phyloP scores from a whole-genome alignment of 2,113 vertebrate genomes.

The Psittacula cyanocephala region DNA sequence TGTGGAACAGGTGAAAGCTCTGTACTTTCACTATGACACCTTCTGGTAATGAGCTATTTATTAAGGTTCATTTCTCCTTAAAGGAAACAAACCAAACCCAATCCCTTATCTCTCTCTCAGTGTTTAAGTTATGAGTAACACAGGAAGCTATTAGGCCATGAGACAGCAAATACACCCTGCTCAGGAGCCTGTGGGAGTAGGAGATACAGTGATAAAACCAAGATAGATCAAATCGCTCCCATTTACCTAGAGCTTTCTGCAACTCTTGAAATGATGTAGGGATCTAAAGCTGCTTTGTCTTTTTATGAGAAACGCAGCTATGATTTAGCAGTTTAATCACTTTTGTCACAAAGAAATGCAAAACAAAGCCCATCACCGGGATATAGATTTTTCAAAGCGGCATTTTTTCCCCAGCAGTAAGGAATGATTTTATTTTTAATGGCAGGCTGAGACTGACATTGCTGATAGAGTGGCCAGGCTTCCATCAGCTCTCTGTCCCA shows the following conservation, averaged over 20 bases:
- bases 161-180: constrained; percentile 66
- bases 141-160: constrained; percentile 65
- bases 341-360: constrained; percentile 51
- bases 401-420: not conserved
- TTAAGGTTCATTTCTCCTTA: constrained; percentile 62
- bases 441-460: not conserved
- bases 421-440: not conserved
- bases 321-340: constrained; percentile 69
- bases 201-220: constrained; percentile 44
- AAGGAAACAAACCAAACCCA: constrained; percentile 61
- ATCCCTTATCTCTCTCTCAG: constrained; percentile 43
- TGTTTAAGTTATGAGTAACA: constrained; percentile 68
- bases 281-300: constrained; percentile 60
- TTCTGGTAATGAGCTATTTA: constrained; percentile 64
- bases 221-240: constrained; percentile 59
- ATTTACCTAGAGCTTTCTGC: constrained; percentile 52
- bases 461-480: not conserved
- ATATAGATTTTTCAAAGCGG: not conserved
- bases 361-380: constrained; percentile 35
- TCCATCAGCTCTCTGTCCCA: not conserved
- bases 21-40: constrained; percentile 62
- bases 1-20: constrained; percentile 44
- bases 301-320: constrained; percentile 48
- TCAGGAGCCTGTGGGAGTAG: constrained; percentile 41
- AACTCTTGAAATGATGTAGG: constrained; percentile 36